A percentile compares a stretch with the other conserved stretches of the same genome.
Evolutionary conservation across 2,113 vertebrate species (phyloP).

Genomic region (Platichthys stellatus): DNA sequence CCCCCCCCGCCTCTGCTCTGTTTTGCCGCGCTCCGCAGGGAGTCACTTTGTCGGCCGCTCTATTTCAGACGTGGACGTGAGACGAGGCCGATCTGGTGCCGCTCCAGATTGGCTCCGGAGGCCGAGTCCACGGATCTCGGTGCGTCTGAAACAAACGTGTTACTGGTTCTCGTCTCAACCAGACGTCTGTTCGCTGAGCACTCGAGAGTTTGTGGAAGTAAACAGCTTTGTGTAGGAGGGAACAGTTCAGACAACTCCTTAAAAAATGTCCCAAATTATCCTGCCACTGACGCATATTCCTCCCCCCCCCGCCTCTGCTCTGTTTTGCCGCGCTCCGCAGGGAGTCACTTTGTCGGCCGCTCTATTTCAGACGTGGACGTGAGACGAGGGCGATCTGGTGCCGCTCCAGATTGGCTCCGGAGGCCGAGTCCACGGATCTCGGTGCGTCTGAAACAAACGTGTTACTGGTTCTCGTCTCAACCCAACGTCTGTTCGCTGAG

Average conservation of each 20-base stretch:
- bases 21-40: slow-evolving; percentile 56
- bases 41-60: slow-evolving; percentile 49
- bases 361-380: slow-evolving; percentile 65
- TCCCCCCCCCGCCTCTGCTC: slow-evolving; percentile 36
- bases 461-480: slow-evolving; percentile 49
- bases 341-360: slow-evolving; percentile 53
- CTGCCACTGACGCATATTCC: slow-evolving; percentile 70
- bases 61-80: slow-evolving; percentile 65
- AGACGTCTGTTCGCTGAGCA: slow-evolving; percentile 50
- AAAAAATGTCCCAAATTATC: slow-evolving; percentile 70
- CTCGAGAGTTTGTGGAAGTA: slow-evolving; percentile 36
- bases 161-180: slow-evolving; percentile 43
- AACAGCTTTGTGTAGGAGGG: slow-evolving; percentile 54
- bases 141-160: slow-evolving; percentile 44
- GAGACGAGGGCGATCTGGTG: slow-evolving; percentile 51
- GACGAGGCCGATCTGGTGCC: slow-evolving; percentile 46
- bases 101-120: slow-evolving; percentile 53
- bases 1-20: slow-evolving; percentile 37
- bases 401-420: slow-evolving; percentile 50
- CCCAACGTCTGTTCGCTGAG: slow-evolving; percentile 51
- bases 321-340: slow-evolving; percentile 50
- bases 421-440: slow-evolving; percentile 38
- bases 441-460: slow-evolving; percentile 36
- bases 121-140: slow-evolving; percentile 34
- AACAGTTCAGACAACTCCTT: slow-evolving; percentile 63